These are phyloP conservation scores for Sialis lutaria DNA, from an alignment of 2,888 invertebrate genomes.

Conservation along the genomic window DNA sequence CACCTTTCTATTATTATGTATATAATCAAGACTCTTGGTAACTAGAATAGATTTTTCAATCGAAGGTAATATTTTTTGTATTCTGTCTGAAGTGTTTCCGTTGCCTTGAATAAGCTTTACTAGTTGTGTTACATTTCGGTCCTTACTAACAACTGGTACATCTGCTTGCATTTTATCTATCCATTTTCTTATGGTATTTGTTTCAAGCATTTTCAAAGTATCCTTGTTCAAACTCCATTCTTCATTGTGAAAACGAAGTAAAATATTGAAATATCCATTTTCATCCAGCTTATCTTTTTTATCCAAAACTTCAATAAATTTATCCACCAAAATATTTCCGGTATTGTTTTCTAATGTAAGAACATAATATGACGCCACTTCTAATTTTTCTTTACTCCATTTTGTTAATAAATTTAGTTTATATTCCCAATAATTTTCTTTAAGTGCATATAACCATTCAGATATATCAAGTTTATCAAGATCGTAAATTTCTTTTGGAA, in stretches of 20 bases:
- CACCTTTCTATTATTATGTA: background rate
- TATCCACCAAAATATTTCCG: constrained; percentile 4
- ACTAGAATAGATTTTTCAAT: constrained; percentile 2
- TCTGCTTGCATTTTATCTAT: background rate
- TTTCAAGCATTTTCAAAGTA: constrained; percentile 5
- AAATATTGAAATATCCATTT: constrained; percentile 4
- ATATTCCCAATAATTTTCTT: constrained; percentile 10
- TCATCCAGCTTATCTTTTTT: constrained; percentile 4
- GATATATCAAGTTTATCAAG: constrained; percentile 8
- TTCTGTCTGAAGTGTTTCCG: background rate
- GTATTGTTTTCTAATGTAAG: constrained; percentile 8
- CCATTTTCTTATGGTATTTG: constrained; percentile 4
- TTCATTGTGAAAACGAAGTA: constrained; percentile 8
- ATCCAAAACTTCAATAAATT: constrained; percentile 7
- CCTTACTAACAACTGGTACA: constrained; percentile 6
- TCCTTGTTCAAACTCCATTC: constrained; percentile 8
- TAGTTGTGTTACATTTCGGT: background rate
- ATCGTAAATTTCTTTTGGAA: constrained; percentile 6
- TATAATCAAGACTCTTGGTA: background rate
- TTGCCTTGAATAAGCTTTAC: background rate
- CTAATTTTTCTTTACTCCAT: constrained; percentile 8
- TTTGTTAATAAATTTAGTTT: constrained; percentile 7
- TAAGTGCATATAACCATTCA: constrained; percentile 12
- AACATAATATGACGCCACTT: constrained; percentile 9
- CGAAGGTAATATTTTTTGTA: constrained; percentile 1